Evolutionary conservation across 2,113 vertebrate genomes (phyloP).

Genomic region (Taurulus bubalis): DNA sequence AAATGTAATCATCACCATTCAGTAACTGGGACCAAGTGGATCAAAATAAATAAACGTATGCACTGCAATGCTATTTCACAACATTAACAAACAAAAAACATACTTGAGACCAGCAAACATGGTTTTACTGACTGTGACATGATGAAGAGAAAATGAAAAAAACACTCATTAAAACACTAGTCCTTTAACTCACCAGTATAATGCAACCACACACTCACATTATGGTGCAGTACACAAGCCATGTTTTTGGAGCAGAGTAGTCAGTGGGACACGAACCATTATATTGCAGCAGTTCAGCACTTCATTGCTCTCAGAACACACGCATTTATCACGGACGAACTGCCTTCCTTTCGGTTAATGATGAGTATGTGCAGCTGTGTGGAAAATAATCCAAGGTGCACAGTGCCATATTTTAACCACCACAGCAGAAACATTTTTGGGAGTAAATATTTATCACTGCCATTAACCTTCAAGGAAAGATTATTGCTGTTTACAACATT

Average conservation of each 20-base stretch:
- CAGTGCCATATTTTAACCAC: constrained; percentile 48
- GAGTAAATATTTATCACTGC: constrained; percentile 58
- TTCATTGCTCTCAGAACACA: constrained; percentile 43
- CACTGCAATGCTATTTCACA: not conserved
- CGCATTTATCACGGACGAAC: constrained; percentile 48
- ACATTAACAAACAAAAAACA: not conserved
- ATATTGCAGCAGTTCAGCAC: constrained; percentile 40
- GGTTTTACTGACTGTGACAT: not conserved
- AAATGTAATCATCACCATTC: not conserved
- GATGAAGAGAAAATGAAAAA: not conserved
- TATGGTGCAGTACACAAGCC: constrained; percentile 10
- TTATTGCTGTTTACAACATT: constrained; percentile 52
- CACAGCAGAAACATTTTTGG: constrained; percentile 53
- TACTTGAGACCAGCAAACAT: not conserved
- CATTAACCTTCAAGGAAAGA: constrained; percentile 53
- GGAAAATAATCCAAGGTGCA: constrained; percentile 55
- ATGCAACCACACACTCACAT: not conserved
- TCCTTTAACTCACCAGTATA: not conserved
- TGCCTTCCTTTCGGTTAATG: constrained; percentile 45
- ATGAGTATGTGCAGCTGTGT: constrained; percentile 59
- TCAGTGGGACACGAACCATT: constrained; percentile 18
- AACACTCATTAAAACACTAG: not conserved
- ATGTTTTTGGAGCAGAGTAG: constrained; percentile 15
- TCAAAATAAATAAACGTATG: not conserved
- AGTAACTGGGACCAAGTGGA: not conserved